Evolutionary conservation across 2,888 invertebrate species (phyloP).

Genomic region (Ophion obscuratus): DNA sequence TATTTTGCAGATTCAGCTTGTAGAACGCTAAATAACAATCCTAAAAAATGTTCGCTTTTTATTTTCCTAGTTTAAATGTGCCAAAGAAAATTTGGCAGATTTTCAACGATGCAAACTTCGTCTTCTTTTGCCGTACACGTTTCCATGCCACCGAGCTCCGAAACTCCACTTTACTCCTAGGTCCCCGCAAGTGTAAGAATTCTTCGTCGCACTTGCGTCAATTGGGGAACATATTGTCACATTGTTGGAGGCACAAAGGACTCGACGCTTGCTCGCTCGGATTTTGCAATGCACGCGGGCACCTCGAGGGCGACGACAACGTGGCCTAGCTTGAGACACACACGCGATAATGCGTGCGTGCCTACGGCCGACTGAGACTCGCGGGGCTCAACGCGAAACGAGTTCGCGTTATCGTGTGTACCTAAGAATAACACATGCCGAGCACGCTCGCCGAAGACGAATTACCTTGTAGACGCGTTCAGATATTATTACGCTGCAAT

Average conservation of each 20-base stretch:
- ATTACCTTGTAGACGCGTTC: conserved; percentile 62
- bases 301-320: conserved; percentile 29
- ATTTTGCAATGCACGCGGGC: background rate
- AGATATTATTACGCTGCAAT: conserved; percentile 61
- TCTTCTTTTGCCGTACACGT: background rate
- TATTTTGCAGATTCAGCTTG: no score
- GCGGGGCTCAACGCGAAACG: conserved; percentile 52
- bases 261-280: background rate
- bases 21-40: no score
- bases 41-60: no score
- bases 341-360: conserved; percentile 66
- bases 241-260: background rate
- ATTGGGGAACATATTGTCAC: background rate
- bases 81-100: no score
- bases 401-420: conserved; percentile 58
- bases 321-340: conserved; percentile 40
- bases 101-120: background rate
- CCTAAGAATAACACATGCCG: conserved; percentile 58
- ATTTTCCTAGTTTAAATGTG: no score
- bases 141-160: background rate
- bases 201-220: background rate
- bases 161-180: background rate
- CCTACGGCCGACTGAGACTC: conserved; percentile 44
- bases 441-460: conserved; percentile 54
- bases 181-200: background rate